Percentiles rank a stretch among this genome's conserved stretches.
Evolutionary conservation across 2,113 vertebrate species (phyloP).

Genomic region (Microtus montanus): DNA sequence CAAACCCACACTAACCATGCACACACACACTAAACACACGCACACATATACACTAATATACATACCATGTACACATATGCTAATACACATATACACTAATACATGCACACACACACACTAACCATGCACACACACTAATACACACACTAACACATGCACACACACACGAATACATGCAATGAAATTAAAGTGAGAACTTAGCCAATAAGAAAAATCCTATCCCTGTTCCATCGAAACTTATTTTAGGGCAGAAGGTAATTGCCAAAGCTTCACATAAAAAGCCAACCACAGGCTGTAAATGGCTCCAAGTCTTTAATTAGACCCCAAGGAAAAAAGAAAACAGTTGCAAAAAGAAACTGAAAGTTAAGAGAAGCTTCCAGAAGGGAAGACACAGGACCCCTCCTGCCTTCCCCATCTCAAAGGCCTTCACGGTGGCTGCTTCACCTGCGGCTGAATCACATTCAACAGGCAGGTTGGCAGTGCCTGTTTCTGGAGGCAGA

Average conservation of each 20-base stretch:
- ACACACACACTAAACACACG: no score
- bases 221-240: conserved; percentile 83
- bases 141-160: not conserved
- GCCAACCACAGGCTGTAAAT: conserved; percentile 84
- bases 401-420: conserved; percentile 46
- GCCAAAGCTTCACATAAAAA: conserved; percentile 87
- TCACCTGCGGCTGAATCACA: not conserved
- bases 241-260: conserved; percentile 85
- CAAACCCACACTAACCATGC: not conserved
- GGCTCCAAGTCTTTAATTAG: conserved; percentile 87
- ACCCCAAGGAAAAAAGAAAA: conserved; percentile 73
- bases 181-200: conserved; percentile 67
- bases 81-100: not conserved
- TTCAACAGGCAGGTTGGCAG: not conserved
- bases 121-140: accelerated
- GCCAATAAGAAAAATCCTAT: conserved; percentile 64
- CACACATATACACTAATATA: not conserved
- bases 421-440: not conserved
- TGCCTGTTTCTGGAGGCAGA: not conserved
- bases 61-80: no score
- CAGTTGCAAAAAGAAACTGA: conserved; percentile 82
- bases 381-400: conserved; percentile 24
- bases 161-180: accelerated
- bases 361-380: conserved; percentile 75
- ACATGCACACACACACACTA: no score